Conservation (phyloP, 2,888 invertebrate genomes). For the Frankliniella intonsa region DNA sequence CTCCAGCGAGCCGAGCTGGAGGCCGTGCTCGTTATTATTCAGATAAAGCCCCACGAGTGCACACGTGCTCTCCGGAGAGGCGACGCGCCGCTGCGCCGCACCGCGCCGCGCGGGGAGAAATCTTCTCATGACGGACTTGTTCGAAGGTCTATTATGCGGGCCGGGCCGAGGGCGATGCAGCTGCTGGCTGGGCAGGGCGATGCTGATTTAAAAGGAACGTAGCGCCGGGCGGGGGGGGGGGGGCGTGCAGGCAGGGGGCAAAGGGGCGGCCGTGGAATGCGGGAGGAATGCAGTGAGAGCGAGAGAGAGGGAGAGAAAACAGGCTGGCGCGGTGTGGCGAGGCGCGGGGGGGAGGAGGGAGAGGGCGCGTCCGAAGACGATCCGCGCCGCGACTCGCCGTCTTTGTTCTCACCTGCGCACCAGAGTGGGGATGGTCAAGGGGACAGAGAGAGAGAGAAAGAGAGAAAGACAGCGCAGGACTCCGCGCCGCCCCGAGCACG, state of each 20-base stretch:
- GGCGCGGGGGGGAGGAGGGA: not conserved
- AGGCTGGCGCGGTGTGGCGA: no score
- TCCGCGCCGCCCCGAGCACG: not conserved
- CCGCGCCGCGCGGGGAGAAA: no score
- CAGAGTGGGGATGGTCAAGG: not conserved
- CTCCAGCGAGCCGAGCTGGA: no score
- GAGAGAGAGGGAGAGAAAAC: constrained; percentile 22
- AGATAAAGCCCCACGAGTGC: no score
- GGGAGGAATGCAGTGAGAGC: constrained; percentile 22
- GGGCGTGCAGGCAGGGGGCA: not conserved
- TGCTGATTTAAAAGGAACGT: not conserved
- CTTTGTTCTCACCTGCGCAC: not conserved
- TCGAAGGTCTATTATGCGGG: not conserved
- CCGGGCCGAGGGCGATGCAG: not conserved
- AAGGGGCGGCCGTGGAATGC: not conserved
- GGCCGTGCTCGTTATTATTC: no score
- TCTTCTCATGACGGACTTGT: not conserved
- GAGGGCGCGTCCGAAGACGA: not conserved
- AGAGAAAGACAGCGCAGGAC: not conserved
- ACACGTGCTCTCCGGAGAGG: no score
- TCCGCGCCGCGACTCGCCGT: not conserved
- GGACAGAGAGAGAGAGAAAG: not conserved
- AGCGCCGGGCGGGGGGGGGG: not conserved
- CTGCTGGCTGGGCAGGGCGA: not conserved
- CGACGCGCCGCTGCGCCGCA: no score